Percentiles rank a stretch among this genome's conserved stretches.
Evolutionary conservation across 2,888 invertebrate species (phyloP).

Genomic region (Habroteleia sp.): DNA sequence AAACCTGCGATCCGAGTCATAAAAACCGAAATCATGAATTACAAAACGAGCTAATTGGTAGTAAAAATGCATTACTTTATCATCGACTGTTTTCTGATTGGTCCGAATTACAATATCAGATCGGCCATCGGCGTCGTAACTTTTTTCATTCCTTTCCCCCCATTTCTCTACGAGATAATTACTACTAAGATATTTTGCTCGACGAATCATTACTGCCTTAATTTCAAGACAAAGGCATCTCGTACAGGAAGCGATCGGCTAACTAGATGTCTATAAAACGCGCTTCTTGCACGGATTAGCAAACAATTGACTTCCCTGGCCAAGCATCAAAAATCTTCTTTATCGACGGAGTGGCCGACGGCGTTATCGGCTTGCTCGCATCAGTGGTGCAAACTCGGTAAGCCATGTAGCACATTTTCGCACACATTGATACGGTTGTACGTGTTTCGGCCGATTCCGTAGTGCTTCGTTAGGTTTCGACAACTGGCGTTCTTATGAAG

Average conservation of each 20-base stretch:
- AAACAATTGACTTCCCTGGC: slow-evolving; percentile 25
- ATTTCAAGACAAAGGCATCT: slow-evolving; percentile 3
- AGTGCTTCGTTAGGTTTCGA: no score
- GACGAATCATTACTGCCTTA: neutral
- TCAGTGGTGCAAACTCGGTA: no score
- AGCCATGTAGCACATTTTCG: no score
- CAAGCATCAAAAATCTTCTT: neutral
- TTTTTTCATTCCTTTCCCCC: slow-evolving; percentile 2
- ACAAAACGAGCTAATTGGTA: slow-evolving; percentile 22
- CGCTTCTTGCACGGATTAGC: slow-evolving; percentile 2
- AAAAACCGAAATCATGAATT: slow-evolving; percentile 27
- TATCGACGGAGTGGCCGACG: slow-evolving; percentile 1
- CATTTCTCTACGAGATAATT: slow-evolving; percentile 13
- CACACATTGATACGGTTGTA: no score
- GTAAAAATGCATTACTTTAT: slow-evolving; percentile 31
- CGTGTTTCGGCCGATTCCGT: no score
- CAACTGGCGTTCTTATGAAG: no score
- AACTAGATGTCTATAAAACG: slow-evolving; percentile 26
- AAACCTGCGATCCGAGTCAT: slow-evolving; percentile 17
- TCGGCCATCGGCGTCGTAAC: slow-evolving; percentile 19
- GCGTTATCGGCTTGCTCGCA: neutral
- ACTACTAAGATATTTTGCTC: slow-evolving; percentile 7
- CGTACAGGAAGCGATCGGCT: slow-evolving; percentile 35
- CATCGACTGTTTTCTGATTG: slow-evolving; percentile 23
- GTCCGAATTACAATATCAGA: slow-evolving; percentile 25